Evolutionary conservation across 2,797 vertebrate species (phyloP), one percentile per base, ranked within the genome.

Genomic region (Oceanodroma leucorhoa): DNA sequence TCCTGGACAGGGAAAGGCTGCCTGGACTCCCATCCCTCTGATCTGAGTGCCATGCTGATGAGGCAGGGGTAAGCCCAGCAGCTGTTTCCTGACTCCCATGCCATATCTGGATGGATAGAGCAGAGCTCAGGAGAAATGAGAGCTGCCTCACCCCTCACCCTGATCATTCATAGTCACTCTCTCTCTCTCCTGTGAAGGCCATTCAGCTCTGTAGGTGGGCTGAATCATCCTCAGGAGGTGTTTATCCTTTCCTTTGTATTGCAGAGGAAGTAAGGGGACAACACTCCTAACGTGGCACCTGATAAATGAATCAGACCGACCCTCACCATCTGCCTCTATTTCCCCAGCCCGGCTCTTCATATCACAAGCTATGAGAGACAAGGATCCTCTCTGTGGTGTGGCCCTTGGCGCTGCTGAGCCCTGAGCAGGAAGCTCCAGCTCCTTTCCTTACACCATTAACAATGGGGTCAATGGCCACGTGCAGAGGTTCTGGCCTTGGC

Each of bases 1-100:
- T 24, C 46, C 20, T 26, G 27, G 55, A 30, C 43, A 80, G 23
- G 26, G 16, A 69, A 62, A 54, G 11, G 41, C 41, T 55, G 32
- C 29, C 48, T 12, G 14, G 61, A 16, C 22, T 24, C 29, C 62
- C 14, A 10, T 17, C 17, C 54, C 23, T 18, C 53, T 30, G 30
- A 43, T 32, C 27, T 6, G 16, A 43, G 54, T 1, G 0, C 38
- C 2, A 0, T 11, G 27, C 21, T 48, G 27, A 72, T 26, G 22
- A 67, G 61, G 69, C 41, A 55, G 55, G 10, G 32, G 16, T 3
- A 17, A 32, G 23, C 36, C 20, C 41, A 38, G 11, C 32, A 43
- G 46, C 55, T 62, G 48, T 32, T 70, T 76, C 69, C 69, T 3
- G 4, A 40, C 38, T 38, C 43, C 62, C 10, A 3, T 14, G 69